phyloP scores from a whole-genome alignment of 2,113 vertebrate species.

The Podocnemis expansa region DNA sequence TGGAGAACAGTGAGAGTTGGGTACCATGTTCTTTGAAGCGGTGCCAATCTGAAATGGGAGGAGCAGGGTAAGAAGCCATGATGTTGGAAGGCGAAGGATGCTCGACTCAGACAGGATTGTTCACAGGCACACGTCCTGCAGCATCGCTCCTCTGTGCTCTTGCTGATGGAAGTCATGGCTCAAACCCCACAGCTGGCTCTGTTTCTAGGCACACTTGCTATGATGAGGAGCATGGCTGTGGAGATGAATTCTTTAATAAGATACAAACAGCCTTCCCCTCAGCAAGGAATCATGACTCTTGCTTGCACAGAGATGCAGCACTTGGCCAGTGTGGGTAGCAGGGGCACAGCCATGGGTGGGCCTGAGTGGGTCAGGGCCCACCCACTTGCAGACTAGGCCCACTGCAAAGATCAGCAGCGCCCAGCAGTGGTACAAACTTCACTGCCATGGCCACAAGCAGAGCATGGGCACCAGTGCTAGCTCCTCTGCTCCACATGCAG shows the following conservation, averaged over 20 bases:
- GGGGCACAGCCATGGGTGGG: too few relatives aligned
- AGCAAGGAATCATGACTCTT: accelerated
- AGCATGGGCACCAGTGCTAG: too few relatives aligned
- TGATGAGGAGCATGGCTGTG: neutral
- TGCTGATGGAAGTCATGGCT: neutral
- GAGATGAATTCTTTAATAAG: neutral
- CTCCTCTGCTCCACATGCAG: too few relatives aligned
- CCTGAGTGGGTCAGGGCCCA: too few relatives aligned
- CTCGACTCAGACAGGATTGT: neutral
- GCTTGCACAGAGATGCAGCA: neutral
- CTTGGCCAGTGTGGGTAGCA: neutral
- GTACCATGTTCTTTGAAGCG: neutral
- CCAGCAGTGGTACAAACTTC: too few relatives aligned
- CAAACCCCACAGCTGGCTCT: neutral
- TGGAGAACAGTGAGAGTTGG: neutral
- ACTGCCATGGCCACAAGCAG: too few relatives aligned
- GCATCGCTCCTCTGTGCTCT: neutral
- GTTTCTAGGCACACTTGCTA: neutral
- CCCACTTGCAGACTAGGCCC: too few relatives aligned
- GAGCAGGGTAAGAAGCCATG: neutral
- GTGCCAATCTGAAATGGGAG: neutral
- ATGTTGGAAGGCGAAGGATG: neutral
- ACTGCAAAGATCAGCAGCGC: too few relatives aligned
- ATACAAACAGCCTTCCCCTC: neutral
- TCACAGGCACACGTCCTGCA: neutral